These are phyloP conservation scores for Leptoclinus maculatus DNA, from an alignment of 2,797 vertebrate genomes.

Conservation along the genomic window DNA sequence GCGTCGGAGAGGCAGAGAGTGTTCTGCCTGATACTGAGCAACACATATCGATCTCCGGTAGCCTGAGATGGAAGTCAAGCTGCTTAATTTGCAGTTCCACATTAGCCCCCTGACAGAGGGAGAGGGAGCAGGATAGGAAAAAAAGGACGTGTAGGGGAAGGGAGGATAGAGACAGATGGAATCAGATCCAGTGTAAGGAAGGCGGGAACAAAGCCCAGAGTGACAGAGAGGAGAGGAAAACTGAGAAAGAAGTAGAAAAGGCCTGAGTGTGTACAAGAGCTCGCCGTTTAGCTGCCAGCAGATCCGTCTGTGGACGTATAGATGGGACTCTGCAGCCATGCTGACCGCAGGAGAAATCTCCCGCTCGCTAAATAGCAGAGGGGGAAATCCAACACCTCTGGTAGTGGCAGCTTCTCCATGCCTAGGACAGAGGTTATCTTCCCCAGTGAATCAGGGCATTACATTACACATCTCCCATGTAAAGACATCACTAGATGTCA, in stretches of 20 bases:
- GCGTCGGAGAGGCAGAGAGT: constrained; percentile 55
- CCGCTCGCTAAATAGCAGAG: constrained; percentile 75
- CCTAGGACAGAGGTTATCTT: constrained; percentile 80
- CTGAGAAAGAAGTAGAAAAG: constrained; percentile 47
- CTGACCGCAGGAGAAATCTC: constrained; percentile 79
- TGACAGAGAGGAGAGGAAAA: constrained; percentile 26
- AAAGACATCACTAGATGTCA: constrained; percentile 82
- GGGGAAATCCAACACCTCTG: constrained; percentile 81
- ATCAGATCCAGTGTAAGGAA: constrained; percentile 62
- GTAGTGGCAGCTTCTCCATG: constrained; percentile 66
- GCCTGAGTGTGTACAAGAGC: constrained; percentile 36
- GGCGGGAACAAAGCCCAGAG: constrained; percentile 52
- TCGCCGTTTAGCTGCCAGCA: constrained; percentile 56
- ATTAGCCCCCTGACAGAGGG: constrained; percentile 71
- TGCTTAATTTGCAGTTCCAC: constrained; percentile 81
- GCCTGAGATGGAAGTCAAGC: constrained; percentile 81
- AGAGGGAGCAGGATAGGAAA: constrained; percentile 38
- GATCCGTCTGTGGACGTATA: constrained; percentile 57
- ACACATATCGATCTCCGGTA: constrained; percentile 80
- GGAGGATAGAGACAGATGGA: constrained; percentile 56
- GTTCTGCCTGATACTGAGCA: constrained; percentile 78
- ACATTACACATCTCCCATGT: constrained; percentile 80
- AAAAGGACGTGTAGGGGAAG: constrained; percentile 49
- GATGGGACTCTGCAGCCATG: constrained; percentile 56
- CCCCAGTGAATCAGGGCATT: constrained; percentile 77